These are phyloP conservation scores for Patella pellucida DNA, from an alignment of 2,888 invertebrate genomes.

Conservation along the genomic window DNA sequence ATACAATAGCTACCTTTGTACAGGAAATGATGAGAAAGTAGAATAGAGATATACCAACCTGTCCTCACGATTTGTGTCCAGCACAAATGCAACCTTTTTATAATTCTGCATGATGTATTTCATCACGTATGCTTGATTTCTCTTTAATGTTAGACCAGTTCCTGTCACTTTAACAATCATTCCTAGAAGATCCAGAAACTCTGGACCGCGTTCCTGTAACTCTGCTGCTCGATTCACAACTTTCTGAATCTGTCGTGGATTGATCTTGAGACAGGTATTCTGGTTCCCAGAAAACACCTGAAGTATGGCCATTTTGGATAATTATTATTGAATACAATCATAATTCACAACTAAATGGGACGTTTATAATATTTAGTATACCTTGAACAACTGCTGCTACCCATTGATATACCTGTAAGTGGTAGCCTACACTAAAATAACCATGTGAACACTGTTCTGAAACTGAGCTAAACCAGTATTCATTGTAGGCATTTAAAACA, in stretches of 20 bases:
- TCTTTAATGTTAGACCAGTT: conserved; percentile 67
- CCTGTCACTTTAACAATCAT: conserved; percentile 67
- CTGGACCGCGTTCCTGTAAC: conserved; percentile 65
- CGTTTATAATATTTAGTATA: no score
- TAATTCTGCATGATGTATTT: conserved; percentile 71
- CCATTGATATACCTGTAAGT: no score
- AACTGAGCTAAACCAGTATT: no score
- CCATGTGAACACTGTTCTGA: no score
- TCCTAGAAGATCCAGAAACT: conserved; percentile 66
- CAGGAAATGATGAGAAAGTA: no score
- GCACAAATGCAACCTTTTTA: conserved; percentile 65
- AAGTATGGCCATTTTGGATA: not conserved
- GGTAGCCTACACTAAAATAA: no score
- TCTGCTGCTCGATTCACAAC: conserved; percentile 66
- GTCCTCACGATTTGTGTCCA: conserved; percentile 62
- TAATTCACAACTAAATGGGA: no score
- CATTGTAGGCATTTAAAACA: no score
- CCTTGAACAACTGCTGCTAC: no score
- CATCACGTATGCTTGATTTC: conserved; percentile 71
- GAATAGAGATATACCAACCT: conserved; percentile 42
- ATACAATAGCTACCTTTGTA: no score
- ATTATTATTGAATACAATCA: no score
- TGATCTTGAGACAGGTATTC: conserved; percentile 67
- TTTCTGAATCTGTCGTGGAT: conserved; percentile 67
- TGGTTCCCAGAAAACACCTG: conserved; percentile 69